phyloP scores from a whole-genome alignment of 2,888 invertebrate species.

The Fragum sueziense region DNA sequence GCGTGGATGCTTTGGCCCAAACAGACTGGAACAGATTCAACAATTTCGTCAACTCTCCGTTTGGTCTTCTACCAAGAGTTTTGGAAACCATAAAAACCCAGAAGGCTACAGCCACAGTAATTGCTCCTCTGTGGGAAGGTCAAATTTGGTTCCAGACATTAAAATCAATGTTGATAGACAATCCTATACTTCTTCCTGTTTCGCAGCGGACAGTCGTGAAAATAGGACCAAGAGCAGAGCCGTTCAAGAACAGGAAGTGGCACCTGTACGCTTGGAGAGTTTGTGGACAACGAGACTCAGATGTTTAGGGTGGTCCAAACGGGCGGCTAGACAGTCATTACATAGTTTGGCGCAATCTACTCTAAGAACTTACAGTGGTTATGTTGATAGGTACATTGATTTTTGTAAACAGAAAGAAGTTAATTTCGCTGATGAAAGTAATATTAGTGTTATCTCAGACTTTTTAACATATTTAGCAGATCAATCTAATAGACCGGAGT shows the following conservation, averaged over 20 bases:
- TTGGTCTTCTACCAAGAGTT: slow-evolving; percentile 23
- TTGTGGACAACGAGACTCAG: no score
- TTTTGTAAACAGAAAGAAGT: no score
- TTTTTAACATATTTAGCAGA: no score
- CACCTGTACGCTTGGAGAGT: slow-evolving; percentile 34
- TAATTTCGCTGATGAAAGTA: no score
- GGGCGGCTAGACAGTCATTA: no score
- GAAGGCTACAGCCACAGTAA: slow-evolving; percentile 28
- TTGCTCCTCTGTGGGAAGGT: slow-evolving; percentile 24
- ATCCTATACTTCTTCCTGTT: slow-evolving; percentile 7
- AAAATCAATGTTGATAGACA: slow-evolving; percentile 11
- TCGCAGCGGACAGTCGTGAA: not conserved
- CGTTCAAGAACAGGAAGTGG: slow-evolving; percentile 24
- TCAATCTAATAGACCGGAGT: no score
- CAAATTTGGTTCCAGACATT: slow-evolving; percentile 25
- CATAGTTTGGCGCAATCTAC: no score
- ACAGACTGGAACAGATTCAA: slow-evolving; percentile 16
- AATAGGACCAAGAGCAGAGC: slow-evolving; percentile 17
- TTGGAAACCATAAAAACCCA: slow-evolving; percentile 3
- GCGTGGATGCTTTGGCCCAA: slow-evolving; percentile 29
- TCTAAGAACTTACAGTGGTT: no score
- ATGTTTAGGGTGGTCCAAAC: no score
- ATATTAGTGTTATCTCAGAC: no score
- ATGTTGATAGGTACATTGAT: no score
- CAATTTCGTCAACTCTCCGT: slow-evolving; percentile 39